A percentile compares a stretch with the other conserved stretches of the same genome.
Evolutionary conservation across 2,797 vertebrate species (phyloP).

Genomic region (Spea hammondii): DNA sequence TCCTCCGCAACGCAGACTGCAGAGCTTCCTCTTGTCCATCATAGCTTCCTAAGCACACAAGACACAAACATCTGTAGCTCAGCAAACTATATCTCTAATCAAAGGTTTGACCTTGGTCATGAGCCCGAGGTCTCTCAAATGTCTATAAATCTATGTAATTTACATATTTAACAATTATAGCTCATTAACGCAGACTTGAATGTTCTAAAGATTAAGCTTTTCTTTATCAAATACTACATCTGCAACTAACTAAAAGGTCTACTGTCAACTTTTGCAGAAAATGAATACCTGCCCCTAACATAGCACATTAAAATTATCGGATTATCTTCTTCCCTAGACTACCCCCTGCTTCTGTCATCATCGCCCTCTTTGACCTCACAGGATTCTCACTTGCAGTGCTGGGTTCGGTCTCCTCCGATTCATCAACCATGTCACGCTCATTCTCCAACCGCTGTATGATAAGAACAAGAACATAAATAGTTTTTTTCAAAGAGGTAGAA

Average conservation of each 20-base stretch:
- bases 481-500: not conserved
- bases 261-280: too few relatives aligned
- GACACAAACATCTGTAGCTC: not conserved
- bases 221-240: too few relatives aligned
- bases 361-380: not conserved
- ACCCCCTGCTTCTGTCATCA: too few relatives aligned
- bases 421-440: slow-evolving; percentile 39
- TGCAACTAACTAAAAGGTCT: too few relatives aligned
- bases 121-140: not conserved
- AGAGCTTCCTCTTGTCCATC: slow-evolving; percentile 63
- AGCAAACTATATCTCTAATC: not conserved
- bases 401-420: slow-evolving; percentile 28
- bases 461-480: not conserved
- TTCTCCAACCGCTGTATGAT: slow-evolving; percentile 42
- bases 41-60: slow-evolving; percentile 65
- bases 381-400: slow-evolving; percentile 37
- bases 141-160: not conserved
- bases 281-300: too few relatives aligned
- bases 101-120: not conserved
- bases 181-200: too few relatives aligned
- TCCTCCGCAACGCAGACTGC: slow-evolving; percentile 70
- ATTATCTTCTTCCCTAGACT: too few relatives aligned
- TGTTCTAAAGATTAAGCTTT: too few relatives aligned
- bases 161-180: not conserved
- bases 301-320: too few relatives aligned